These are phyloP conservation scores for Crocuta crocuta DNA, from an alignment of 2,113 vertebrate species.

Conservation along the genomic window DNA sequence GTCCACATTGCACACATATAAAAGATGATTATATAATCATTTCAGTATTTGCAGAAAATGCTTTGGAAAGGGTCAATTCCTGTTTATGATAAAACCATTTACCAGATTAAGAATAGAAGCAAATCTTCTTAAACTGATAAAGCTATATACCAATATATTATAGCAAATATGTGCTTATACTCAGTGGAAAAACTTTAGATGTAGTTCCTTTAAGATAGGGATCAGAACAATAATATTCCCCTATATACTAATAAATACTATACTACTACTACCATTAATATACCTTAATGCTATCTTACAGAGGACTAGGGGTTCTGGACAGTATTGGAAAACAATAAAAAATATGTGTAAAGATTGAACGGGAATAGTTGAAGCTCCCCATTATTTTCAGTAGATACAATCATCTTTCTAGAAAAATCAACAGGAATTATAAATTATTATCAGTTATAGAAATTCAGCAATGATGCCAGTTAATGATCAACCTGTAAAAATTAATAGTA, in stretches of 20 bases:
- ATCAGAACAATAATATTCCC: not conserved
- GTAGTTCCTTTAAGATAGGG: not conserved
- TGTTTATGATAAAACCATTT: not conserved
- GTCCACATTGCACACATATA: not conserved
- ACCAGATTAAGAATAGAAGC: not conserved
- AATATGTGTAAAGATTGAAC: not conserved
- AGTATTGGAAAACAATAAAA: not conserved
- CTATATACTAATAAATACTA: not conserved
- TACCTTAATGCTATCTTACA: not conserved
- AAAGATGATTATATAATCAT: not conserved
- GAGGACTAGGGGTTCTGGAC: not conserved
- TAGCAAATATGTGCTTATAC: not conserved
- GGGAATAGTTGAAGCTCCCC: not conserved
- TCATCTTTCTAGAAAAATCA: constrained; percentile 24
- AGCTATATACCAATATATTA: not conserved
- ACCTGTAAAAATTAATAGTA: not conserved
- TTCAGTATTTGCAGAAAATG: not conserved
- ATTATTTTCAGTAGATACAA: not conserved
- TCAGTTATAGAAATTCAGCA: not conserved
- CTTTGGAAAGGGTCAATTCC: not conserved
- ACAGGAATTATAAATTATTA: constrained; percentile 5
- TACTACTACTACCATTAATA: not conserved
- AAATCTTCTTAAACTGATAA: not conserved
- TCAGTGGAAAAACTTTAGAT: not conserved
- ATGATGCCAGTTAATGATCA: not conserved